Percentiles rank a stretch among this genome's conserved stretches.
phyloP scores from a whole-genome alignment of 1,140 invertebrate species.

The Episyrphus balteatus region DNA sequence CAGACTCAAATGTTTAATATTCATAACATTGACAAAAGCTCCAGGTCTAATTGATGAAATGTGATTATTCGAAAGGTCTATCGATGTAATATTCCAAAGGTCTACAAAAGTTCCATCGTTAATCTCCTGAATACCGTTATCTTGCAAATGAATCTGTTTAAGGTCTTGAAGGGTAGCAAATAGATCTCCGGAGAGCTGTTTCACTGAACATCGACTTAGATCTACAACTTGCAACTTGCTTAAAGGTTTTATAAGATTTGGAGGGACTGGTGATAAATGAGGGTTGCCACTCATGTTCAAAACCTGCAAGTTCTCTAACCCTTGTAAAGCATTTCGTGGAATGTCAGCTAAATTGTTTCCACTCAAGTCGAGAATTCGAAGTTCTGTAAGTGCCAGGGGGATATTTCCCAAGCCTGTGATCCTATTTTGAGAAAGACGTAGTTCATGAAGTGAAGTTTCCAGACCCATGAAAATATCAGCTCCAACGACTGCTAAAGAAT shows the following conservation, averaged over 20 bases:
- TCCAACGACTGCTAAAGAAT: slow-evolving; percentile 58
- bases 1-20: slow-evolving; percentile 53
- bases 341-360: slow-evolving; percentile 64
- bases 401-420: slow-evolving; percentile 53
- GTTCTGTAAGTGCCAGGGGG: slow-evolving; percentile 49
- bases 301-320: slow-evolving; percentile 54
- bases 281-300: slow-evolving; percentile 70
- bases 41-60: slow-evolving; percentile 62
- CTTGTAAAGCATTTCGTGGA: slow-evolving; percentile 52
- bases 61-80: slow-evolving; percentile 64
- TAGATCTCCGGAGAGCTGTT: slow-evolving; percentile 56
- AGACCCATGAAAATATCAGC: slow-evolving; percentile 64
- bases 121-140: slow-evolving; percentile 59
- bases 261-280: slow-evolving; percentile 48
- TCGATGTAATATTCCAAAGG: slow-evolving; percentile 53
- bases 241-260: slow-evolving; percentile 47
- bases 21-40: slow-evolving; percentile 56
- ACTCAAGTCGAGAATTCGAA: slow-evolving; percentile 65
- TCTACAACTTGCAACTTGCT: slow-evolving; percentile 54
- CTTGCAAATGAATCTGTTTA: slow-evolving; percentile 50
- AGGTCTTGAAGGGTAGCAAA: slow-evolving; percentile 55
- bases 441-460: slow-evolving; percentile 55
- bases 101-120: slow-evolving; percentile 60
- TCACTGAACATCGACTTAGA: slow-evolving; percentile 58
- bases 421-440: slow-evolving; percentile 67